Percentiles rank a stretch among this genome's conserved stretches.
phyloP scores from a whole-genome alignment of 2,113 vertebrate genomes.

The Odontesthes bonariensis region DNA sequence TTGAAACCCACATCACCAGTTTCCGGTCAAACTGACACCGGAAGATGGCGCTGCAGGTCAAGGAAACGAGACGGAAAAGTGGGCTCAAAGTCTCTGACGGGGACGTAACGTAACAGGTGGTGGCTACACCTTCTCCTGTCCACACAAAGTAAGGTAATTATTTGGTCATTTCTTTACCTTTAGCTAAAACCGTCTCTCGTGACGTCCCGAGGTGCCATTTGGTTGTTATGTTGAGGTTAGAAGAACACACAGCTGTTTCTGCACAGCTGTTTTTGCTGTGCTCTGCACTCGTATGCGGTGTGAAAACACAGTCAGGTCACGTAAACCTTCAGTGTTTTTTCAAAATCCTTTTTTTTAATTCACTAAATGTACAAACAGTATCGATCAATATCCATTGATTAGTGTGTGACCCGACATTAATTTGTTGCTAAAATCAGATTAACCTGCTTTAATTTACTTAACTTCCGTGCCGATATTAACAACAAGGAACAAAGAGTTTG shows the following conservation, averaged over 20 bases:
- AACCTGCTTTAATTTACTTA: background rate
- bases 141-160: background rate
- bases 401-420: background rate
- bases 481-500: too few species aligned
- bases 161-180: background rate
- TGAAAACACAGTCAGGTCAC: background rate
- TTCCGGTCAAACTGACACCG: background rate
- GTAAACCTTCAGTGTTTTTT: background rate
- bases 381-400: background rate
- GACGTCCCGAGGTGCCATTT: background rate
- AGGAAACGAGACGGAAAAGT: background rate
- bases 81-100: background rate
- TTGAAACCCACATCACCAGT: background rate
- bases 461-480: background rate
- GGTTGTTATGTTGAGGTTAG: background rate
- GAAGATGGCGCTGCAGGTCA: conserved; percentile 6
- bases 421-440: background rate
- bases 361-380: background rate
- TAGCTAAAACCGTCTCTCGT: background rate
- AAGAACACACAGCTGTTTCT: background rate
- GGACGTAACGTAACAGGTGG: background rate
- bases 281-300: too few species aligned
- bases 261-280: background rate
- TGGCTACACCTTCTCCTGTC: background rate
- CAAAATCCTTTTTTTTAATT: background rate